phyloP scores from a whole-genome alignment of 2,888 invertebrate species.

The Agriopis leucophaearia region DNA sequence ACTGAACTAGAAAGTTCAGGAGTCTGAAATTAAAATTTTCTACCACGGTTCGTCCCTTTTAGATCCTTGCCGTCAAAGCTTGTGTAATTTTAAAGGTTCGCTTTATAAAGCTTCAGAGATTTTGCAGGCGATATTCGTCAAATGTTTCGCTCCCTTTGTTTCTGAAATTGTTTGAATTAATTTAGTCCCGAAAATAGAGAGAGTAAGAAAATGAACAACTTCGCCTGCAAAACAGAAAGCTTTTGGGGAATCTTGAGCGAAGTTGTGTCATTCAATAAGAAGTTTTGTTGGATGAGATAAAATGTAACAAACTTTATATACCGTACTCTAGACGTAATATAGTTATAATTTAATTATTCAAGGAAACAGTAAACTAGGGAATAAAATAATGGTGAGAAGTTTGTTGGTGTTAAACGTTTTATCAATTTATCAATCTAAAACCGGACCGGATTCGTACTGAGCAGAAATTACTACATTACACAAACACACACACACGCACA shows the following conservation, averaged over 20 bases:
- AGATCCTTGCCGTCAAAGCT: constrained; percentile 52
- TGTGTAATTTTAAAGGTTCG: constrained; percentile 71
- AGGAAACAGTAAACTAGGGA: too few species aligned
- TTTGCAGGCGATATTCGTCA: constrained; percentile 62
- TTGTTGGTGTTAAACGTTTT: too few species aligned
- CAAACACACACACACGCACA: too few species aligned
- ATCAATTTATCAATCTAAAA: too few species aligned
- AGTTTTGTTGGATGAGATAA: constrained; percentile 3
- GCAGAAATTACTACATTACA: too few species aligned
- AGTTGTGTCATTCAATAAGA: constrained; percentile 17
- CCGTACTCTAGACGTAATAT: neutral
- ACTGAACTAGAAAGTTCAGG: neutral
- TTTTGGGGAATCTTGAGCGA: constrained; percentile 5
- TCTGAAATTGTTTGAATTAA: constrained; percentile 35
- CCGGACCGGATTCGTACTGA: too few species aligned
- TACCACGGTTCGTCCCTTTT: constrained; percentile 15
- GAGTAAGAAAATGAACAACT: constrained; percentile 27
- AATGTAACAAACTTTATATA: constrained; percentile 1
- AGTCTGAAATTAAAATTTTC: constrained; percentile 8
- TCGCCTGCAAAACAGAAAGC: constrained; percentile 22
- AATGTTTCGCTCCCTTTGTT: constrained; percentile 46
- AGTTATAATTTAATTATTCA: too few species aligned
- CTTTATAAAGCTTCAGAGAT: constrained; percentile 67
- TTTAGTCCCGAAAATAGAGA: constrained; percentile 30
- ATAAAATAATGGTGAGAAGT: too few species aligned